phyloP scores from a whole-genome alignment of 2,888 invertebrate species.

The Diarsia mendica region DNA sequence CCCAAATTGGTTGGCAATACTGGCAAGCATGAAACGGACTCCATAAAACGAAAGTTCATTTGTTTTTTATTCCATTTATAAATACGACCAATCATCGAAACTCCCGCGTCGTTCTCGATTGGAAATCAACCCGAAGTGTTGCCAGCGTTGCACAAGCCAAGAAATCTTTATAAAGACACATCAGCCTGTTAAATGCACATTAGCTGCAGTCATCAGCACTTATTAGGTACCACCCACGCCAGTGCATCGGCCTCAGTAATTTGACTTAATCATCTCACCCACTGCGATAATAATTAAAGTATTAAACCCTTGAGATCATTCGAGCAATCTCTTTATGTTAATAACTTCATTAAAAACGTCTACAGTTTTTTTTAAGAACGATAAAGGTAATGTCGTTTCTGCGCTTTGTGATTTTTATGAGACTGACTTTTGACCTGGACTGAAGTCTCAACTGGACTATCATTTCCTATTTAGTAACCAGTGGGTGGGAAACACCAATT shows the following conservation, averaged over 20 bases:
- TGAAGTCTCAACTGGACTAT: conserved; percentile 47
- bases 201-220: conserved; percentile 45
- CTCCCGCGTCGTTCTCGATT: conserved; percentile 21
- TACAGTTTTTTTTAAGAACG: conserved; percentile 21
- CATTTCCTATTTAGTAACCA: conserved; percentile 20
- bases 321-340: conserved; percentile 58
- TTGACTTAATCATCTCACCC: conserved; percentile 70
- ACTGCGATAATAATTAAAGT: conserved; percentile 73
- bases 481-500: conserved; percentile 36
- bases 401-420: conserved; percentile 32
- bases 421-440: conserved; percentile 50
- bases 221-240: conserved; percentile 63
- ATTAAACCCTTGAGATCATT: conserved; percentile 63
- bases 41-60: conserved; percentile 11
- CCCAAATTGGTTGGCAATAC: conserved; percentile 18
- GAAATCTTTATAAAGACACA: conserved; percentile 18
- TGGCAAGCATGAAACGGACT: not conserved
- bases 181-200: conserved; percentile 48
- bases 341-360: conserved; percentile 61
- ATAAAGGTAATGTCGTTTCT: conserved; percentile 16
- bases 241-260: conserved; percentile 64
- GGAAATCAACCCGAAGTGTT: conserved; percentile 27
- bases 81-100: conserved; percentile 28
- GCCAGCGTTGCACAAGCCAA: conserved; percentile 27
- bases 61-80: conserved; percentile 39